Evolutionary conservation across 2,888 invertebrate species (phyloP), one percentile per base, ranked within the genome.

Genomic region (Nomada ruficornis): DNA sequence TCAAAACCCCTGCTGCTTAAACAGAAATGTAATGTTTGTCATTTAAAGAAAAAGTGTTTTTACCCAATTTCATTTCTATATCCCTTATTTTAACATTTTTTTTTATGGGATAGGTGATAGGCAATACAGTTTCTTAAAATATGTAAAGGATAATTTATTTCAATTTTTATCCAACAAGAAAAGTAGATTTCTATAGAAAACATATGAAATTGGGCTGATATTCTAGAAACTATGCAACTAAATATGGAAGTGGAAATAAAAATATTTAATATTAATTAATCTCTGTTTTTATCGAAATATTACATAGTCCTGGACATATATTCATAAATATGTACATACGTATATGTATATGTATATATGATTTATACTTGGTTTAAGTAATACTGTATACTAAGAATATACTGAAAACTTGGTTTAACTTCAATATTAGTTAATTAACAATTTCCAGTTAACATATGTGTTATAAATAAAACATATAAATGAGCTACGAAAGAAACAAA

Each of bases 1-100:
- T 94, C 67, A 95, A 83, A 26, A 88, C 91, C 85, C 93, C 92
- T 90, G 89, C 86, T 89, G 80, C 78, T 82, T 55, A 72, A 81
- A 80, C 11, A 63, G 20, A 64, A 75, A 62, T 71, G 36, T 20
- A 44, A 54, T 36, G 20, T 52, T 59, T 47, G 11, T 20, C 18
- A 57, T 54, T 29, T 18, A 0, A 44, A 47, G 20, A 67, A 47
- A 60, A 23, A 60, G 20, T 60, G 15, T 20, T 29, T 47, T n/a
- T 7, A 2, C 44, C 44, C 2, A 29, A 7, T 3, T 42, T 62
- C 13, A 47, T 13, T 47, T 47, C 47, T 13, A 47, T 47, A 47
- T 11, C 47, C 13, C 3, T 47, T 3, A 47, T 71, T 36, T 50
- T 29, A 60, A 7, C 3, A 7, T 29, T 20, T 54, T 20, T 54